Evolutionary conservation across 2,888 invertebrate species (phyloP).

Genomic region (Parnassius orleans): DNA sequence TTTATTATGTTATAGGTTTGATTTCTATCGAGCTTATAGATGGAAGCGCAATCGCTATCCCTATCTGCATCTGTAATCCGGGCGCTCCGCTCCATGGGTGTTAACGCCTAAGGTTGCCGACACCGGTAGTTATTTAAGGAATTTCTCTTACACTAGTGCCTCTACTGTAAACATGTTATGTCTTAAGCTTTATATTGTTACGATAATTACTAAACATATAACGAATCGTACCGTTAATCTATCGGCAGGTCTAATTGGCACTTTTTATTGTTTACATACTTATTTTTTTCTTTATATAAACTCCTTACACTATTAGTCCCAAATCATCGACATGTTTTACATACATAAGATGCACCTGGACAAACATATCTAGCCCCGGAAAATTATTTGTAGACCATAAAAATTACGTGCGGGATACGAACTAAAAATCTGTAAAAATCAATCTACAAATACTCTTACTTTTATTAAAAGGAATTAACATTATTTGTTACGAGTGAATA

Average conservation of each 20-base stretch:
- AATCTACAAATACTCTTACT: no score
- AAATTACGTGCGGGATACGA: no score
- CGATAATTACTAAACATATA: slow-evolving; percentile 12
- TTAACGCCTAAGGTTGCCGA: slow-evolving; percentile 12
- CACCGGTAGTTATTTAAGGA: slow-evolving; percentile 24
- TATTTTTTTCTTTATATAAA: no score
- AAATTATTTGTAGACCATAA: no score
- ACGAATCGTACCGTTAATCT: slow-evolving; percentile 3
- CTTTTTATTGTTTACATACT: neutral
- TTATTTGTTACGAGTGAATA: no score
- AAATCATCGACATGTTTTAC: no score
- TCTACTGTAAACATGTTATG: neutral
- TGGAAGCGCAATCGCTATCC: slow-evolving; percentile 22
- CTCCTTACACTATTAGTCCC: no score
- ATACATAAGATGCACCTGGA: no score
- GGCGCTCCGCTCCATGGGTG: slow-evolving; percentile 8
- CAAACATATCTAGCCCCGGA: no score
- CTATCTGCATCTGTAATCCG: slow-evolving; percentile 19
- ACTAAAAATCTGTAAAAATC: no score
- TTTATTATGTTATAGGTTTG: neutral
- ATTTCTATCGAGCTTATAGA: slow-evolving; percentile 13
- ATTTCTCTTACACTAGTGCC: slow-evolving; percentile 21
- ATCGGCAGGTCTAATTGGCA: neutral
- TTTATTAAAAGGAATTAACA: no score
- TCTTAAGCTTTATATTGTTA: slow-evolving; percentile 1